Conservation (phyloP, 2,888 invertebrate species). For the Arrhopalites spinosus region DNA sequence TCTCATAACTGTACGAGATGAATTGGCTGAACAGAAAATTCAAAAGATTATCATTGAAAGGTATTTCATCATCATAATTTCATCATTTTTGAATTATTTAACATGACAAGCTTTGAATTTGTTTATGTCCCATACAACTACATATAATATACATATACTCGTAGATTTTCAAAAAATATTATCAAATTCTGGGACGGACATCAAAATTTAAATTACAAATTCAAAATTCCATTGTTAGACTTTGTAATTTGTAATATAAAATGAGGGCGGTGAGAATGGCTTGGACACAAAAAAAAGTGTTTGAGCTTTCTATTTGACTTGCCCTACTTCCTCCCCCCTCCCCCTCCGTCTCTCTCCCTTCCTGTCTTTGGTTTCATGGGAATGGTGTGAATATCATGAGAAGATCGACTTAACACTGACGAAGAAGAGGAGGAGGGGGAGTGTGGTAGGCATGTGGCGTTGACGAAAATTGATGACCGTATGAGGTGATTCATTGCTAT, state of each 20-base stretch:
- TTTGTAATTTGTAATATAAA: too few relatives aligned
- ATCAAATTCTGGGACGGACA: too few relatives aligned
- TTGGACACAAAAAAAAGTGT: too few relatives aligned
- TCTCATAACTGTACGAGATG: conserved; percentile 50
- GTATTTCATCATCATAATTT: conserved; percentile 34
- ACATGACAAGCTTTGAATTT: too few relatives aligned
- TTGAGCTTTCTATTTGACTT: too few relatives aligned
- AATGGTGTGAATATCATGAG: neutral
- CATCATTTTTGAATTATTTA: neutral
- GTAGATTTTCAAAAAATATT: too few relatives aligned
- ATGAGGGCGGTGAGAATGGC: too few relatives aligned
- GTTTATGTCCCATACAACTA: too few relatives aligned
- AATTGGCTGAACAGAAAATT: conserved; percentile 45
- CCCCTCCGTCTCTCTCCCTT: neutral
- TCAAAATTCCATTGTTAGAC: too few relatives aligned
- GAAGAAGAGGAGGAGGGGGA: neutral
- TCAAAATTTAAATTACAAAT: too few relatives aligned
- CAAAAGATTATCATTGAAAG: conserved; percentile 51
- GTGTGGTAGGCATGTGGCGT: conserved; percentile 34
- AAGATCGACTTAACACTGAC: neutral
- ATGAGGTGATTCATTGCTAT: conserved; percentile 28
- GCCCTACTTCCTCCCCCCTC: conserved; percentile 6
- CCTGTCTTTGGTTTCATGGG: neutral
- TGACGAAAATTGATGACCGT: conserved; percentile 35
- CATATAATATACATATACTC: too few relatives aligned